Base-by-base conservation (phyloP, 2,888 invertebrate species). In the Amphipoea lucens region DNA sequence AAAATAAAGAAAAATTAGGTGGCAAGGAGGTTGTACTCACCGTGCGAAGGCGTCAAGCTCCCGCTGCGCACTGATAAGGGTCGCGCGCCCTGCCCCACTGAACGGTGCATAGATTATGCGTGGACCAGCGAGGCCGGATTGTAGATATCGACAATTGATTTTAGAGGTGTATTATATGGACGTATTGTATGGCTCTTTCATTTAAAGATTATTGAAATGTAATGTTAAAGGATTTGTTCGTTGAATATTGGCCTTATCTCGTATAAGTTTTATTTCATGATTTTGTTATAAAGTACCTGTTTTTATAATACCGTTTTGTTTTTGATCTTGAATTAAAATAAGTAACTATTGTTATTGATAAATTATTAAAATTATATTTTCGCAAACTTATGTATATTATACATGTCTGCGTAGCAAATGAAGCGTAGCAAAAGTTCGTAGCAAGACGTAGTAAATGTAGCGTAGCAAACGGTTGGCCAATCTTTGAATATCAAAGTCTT, bases 11-110 rank as follows among this genome's bases (percentile, higher is more conserved):
- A 57, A 74, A 69, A 67, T 69, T 12, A 23, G 62, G 23, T 60
- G 14, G 17, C 6, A 40, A 36, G 23, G 77, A 78, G 80, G 65
- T 77, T 60, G 5, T 81, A 88, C 89, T 89, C 70, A 89, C 89
- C 88, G 90, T 87, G 87, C 86, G 90, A 75, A 76, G 77, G 77
- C 79, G 42, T 42, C 89, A 78, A 86, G 87, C 87, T 89, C 86
- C 74, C 81, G 75, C 89, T 88, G 89, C 89, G 89, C 89, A 89
- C 89, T 89, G 89, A 89, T 90, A 90, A 90, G 86, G 80, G 83
- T 74, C 76, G 89, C 84, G 75, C 84, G 87, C 87, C 89, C 87
- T 84, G 79, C 87, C 81, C 85, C 85, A 80, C 70, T 79, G 84
- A 81, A 74, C 85, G 85, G 84, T 86, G 88, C 88, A 88, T 88